Evolutionary conservation across 1,140 invertebrate genomes (phyloP), one percentile per base, ranked within the genome.

Genomic region (Drosophila dunni): DNA sequence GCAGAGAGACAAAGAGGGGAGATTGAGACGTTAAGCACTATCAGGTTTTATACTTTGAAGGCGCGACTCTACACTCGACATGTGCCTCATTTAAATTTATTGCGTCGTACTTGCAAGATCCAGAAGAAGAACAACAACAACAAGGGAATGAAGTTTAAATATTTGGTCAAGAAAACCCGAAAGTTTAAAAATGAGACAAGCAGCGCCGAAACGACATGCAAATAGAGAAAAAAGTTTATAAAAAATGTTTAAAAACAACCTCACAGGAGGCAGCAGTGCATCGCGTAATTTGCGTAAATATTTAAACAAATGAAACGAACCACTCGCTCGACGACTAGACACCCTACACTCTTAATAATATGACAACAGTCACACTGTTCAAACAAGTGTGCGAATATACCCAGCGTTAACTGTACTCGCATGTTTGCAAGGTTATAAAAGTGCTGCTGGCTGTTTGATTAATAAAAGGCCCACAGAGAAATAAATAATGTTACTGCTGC

Each of bases 61-160:
- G 20, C n/a, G 50, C n/a, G 48, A 15, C 5, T 33, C 15, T 2
- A 15, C 42, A 15, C 36, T 9, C 11, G 38, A 10, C 38, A 40
- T 48, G 9, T 13, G 34, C 54, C 53, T 75, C 54, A 72, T 75
- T 75, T 75, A 34, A 76, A 76, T 72, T 72, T 20, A 76, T 76
- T 76, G 69, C 74, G 74, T 61, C 74, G 68, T 62, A 75, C 45
- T 71, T 54, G 7, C 40, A 57, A 42, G 13, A 36, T 15, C 8
- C 36, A 24, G 9, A 42, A 51, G 15, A 62, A 50, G 11, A 40
- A 66, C 20, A 63, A 54, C n/a, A 17, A 24, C 15, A 44, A 48
- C 58, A 20, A 1, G 17, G 17, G 17, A 2, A 20, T 2, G 17
- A 20, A 20, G 17, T 20, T 20, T 53, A 73, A 73, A 73, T 73